Evolutionary conservation across 2,888 invertebrate genomes (phyloP).

Genomic region (Thymelicus sylvestris): DNA sequence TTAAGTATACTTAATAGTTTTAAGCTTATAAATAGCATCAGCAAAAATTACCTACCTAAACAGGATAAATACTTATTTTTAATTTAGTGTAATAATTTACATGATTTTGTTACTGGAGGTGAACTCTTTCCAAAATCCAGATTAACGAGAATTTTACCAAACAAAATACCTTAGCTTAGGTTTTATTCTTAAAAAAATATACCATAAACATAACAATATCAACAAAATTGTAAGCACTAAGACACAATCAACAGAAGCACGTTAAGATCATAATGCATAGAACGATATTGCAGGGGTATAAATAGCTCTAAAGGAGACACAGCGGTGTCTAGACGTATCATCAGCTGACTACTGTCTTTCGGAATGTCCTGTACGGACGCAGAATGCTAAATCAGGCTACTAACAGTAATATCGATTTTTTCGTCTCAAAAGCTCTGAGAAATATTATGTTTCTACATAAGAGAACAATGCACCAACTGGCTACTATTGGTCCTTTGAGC

Average conservation of each 20-base stretch:
- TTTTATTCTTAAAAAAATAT: no score
- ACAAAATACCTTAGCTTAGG: no score
- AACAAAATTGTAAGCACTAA: background rate
- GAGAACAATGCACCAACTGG: background rate
- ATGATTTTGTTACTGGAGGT: no score
- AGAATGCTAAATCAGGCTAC: background rate
- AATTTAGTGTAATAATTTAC: no score
- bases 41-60: no score
- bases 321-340: conserved; percentile 45
- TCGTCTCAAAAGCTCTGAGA: background rate
- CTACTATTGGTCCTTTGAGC: no score
- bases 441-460: background rate
- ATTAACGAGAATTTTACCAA: no score
- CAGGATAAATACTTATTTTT: no score
- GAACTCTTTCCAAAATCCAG: no score
- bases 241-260: background rate
- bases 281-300: conserved; percentile 11
- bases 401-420: background rate
- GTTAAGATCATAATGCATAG: background rate
- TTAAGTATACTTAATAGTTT: no score
- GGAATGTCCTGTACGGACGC: conserved; percentile 46
- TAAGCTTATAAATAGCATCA: no score
- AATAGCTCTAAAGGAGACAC: conserved; percentile 14
- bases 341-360: conserved; percentile 51
- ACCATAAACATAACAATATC: background rate